Conservation (phyloP, 2,888 invertebrate genomes). For the Lumbricus terrestris region DNA sequence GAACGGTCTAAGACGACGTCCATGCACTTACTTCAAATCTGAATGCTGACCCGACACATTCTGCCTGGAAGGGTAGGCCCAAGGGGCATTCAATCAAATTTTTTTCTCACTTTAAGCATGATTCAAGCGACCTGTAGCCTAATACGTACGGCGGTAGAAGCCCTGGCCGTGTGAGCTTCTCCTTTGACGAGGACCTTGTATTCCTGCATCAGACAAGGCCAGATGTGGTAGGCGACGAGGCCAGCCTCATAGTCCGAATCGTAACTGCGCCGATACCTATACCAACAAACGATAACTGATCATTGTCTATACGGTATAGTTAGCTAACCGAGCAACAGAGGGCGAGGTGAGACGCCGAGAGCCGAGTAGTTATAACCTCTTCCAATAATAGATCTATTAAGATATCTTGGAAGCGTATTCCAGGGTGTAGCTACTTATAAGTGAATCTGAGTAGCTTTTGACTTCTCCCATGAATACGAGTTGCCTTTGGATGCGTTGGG, state of each 20-base stretch:
- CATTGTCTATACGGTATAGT: background rate
- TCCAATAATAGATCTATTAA: too few relatives aligned
- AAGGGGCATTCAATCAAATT: too few relatives aligned
- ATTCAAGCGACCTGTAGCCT: too few relatives aligned
- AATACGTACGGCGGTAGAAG: slow-evolving; percentile 52
- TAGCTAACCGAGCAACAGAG: background rate
- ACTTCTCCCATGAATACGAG: too few relatives aligned
- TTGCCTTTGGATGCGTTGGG: too few relatives aligned
- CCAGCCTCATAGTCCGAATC: slow-evolving; percentile 59
- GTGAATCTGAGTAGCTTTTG: too few relatives aligned
- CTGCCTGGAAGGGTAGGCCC: too few relatives aligned
- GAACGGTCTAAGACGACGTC: too few relatives aligned
- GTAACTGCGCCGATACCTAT: slow-evolving; percentile 59
- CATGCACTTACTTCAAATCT: too few relatives aligned
- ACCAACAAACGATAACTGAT: slow-evolving; percentile 3
- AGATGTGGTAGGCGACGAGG: slow-evolving; percentile 58
- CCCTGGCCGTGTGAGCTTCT: slow-evolving; percentile 54
- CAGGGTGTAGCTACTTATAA: too few relatives aligned
- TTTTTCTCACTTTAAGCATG: too few relatives aligned
- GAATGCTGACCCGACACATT: too few relatives aligned
- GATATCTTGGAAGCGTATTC: background rate
- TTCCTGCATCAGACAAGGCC: slow-evolving; percentile 58
- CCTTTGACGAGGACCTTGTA: slow-evolving; percentile 53
- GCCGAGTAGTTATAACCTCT: background rate
- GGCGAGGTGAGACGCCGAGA: background rate